Conservation (phyloP, 2,888 invertebrate species). For the Platycheirus albimanus region DNA sequence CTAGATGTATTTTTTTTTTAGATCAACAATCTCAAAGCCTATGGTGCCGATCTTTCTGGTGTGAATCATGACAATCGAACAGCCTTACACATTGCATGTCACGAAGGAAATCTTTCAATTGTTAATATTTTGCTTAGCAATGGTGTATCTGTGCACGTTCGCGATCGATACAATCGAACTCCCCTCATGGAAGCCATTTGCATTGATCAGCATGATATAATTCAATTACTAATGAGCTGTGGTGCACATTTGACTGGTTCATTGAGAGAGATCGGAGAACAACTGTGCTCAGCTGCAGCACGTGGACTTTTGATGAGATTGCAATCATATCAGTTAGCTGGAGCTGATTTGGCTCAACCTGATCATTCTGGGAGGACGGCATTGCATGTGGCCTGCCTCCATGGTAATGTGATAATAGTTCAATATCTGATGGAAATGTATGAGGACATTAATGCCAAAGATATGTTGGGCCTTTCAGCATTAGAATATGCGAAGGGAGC, state of each 20-base stretch:
- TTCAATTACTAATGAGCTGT: constrained; percentile 87
- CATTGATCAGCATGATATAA: constrained; percentile 86
- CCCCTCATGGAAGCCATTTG: constrained; percentile 89
- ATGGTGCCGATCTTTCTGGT: constrained; percentile 90
- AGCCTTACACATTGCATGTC: constrained; percentile 91
- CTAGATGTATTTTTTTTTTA: too few relatives aligned
- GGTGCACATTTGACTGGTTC: constrained; percentile 89
- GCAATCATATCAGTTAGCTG: constrained; percentile 86
- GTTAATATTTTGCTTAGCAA: constrained; percentile 89
- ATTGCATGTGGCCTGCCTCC: constrained; percentile 87
- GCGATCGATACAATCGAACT: constrained; percentile 88
- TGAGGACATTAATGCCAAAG: constrained; percentile 82
- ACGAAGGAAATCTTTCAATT: constrained; percentile 87
- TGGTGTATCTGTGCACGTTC: constrained; percentile 92
- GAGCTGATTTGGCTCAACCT: constrained; percentile 85
- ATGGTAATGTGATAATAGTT: constrained; percentile 84
- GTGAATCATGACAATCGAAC: constrained; percentile 90
- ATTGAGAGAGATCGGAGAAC: constrained; percentile 85
- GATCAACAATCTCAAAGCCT: constrained; percentile 81
- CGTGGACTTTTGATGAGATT: constrained; percentile 85
- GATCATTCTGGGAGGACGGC: constrained; percentile 88
- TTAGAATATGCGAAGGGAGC: constrained; percentile 83
- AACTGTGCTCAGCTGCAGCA: constrained; percentile 87
- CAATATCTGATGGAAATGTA: constrained; percentile 84
- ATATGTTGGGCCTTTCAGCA: constrained; percentile 85